Conservation (phyloP, 2,797 vertebrate genomes). For the Xerus rutilus region DNA sequence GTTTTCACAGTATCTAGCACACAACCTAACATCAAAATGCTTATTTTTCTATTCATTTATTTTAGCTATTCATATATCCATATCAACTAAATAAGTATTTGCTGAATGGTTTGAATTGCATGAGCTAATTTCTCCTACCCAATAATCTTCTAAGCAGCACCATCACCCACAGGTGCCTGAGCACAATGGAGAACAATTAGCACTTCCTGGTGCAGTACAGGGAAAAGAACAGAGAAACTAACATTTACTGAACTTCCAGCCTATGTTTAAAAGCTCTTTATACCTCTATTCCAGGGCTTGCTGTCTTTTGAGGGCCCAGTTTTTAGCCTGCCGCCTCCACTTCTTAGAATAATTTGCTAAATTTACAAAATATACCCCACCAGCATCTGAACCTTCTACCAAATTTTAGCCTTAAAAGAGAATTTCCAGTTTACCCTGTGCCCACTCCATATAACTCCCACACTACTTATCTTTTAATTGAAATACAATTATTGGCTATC, state of each 20-base stretch:
- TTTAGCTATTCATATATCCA: constrained; percentile 53
- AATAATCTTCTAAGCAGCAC: constrained; percentile 17
- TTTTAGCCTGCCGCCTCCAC: constrained; percentile 44
- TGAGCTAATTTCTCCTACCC: constrained; percentile 56
- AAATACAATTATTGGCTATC: constrained; percentile 21
- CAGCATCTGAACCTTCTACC: constrained; percentile 8
- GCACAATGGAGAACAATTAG: constrained; percentile 58
- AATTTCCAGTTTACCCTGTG: background rate
- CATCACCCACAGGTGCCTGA: constrained; percentile 50
- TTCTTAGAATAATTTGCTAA: constrained; percentile 48
- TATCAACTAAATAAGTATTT: constrained; percentile 12
- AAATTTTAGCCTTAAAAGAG: constrained; percentile 13
- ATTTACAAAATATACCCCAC: constrained; percentile 25
- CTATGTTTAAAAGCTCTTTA: constrained; percentile 63
- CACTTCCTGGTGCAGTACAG: background rate
- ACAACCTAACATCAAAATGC: background rate
- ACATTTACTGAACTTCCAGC: constrained; percentile 67
- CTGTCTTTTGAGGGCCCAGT: constrained; percentile 16
- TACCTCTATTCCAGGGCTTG: constrained; percentile 30
- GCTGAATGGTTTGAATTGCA: constrained; percentile 34
- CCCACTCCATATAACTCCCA: background rate
- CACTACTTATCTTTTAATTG: background rate
- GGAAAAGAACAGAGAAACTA: constrained; percentile 63
- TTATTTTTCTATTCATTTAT: constrained; percentile 38
- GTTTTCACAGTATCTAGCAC: background rate